These are phyloP conservation scores for Acinonyx jubatus DNA, from an alignment of 2,113 vertebrate genomes.

Conservation along the genomic window DNA sequence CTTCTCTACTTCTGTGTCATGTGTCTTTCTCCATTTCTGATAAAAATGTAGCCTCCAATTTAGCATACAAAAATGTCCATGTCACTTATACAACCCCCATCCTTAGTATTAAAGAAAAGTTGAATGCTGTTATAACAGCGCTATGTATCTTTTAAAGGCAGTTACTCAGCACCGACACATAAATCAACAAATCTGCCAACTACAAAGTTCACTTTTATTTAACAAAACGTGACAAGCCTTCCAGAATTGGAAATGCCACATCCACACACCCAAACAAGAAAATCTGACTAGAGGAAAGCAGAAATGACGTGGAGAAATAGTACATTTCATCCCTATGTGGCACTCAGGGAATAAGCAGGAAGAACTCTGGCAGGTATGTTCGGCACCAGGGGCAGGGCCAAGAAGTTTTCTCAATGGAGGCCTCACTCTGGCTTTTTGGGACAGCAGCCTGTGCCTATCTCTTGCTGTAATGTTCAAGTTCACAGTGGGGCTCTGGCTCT, in stretches of 20 bases:
- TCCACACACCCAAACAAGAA: not conserved
- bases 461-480: not conserved
- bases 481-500: not conserved
- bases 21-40: not conserved
- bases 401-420: not conserved
- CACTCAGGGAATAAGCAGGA: not conserved
- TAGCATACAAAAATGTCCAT: not conserved
- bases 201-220: conserved; percentile 19
- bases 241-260: not conserved
- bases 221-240: not conserved
- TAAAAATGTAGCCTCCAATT: not conserved
- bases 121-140: not conserved
- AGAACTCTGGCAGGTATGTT: not conserved
- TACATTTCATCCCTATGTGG: not conserved
- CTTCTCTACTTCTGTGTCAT: not conserved
- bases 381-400: not conserved
- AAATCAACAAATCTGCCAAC: not conserved
- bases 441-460: not conserved
- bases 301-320: not conserved
- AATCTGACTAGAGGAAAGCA: not conserved
- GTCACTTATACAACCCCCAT: not conserved
- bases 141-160: not conserved
- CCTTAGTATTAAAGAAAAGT: not conserved
- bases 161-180: not conserved
- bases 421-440: not conserved